Percentiles rank a stretch among this genome's conserved stretches.
phyloP scores from a whole-genome alignment of 2,888 invertebrate genomes.

The Drosophila nigricruria region DNA sequence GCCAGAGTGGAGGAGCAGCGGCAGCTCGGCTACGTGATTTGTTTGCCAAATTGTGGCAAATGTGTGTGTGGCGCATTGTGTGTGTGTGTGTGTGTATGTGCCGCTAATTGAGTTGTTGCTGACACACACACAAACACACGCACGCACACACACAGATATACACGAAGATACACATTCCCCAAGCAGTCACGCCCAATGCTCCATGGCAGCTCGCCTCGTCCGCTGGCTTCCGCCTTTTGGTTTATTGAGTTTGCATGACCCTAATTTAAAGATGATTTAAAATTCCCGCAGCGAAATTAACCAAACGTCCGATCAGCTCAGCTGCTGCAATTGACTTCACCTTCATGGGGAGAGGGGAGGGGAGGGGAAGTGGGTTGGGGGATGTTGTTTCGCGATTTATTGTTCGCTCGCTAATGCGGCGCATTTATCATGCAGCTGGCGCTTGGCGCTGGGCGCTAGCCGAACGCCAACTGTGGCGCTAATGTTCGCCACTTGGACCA shows the following conservation, averaged over 20 bases:
- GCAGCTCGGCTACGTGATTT: conserved; percentile 69
- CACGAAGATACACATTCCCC: conserved; percentile 11
- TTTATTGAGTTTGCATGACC: conserved; percentile 78
- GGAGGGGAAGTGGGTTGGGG: neutral
- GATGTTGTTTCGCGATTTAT: conserved; percentile 49
- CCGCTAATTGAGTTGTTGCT: conserved; percentile 51
- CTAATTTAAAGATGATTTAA: conserved; percentile 80
- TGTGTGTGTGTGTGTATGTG: conserved; percentile 34
- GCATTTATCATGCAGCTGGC: conserved; percentile 72
- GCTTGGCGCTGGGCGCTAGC: conserved; percentile 21
- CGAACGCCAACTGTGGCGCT: conserved; percentile 51
- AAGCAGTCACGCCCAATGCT: conserved; percentile 1
- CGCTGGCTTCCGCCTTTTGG: conserved; percentile 51
- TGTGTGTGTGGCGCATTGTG: conserved; percentile 42
- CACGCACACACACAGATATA: conserved; percentile 30
- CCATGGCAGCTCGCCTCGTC: neutral
- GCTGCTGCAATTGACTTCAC: conserved; percentile 18
- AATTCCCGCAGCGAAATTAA: conserved; percentile 79
- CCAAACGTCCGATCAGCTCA: conserved; percentile 60
- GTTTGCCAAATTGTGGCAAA: conserved; percentile 75
- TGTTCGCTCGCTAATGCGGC: conserved; percentile 69
- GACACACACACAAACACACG: conserved; percentile 33
- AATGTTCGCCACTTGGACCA: conserved; percentile 72
- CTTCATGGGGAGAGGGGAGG: neutral
- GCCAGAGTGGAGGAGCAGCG: conserved; percentile 14